Evolutionary conservation across 2,113 vertebrate species (phyloP), one percentile per base, ranked within the genome.

Genomic region (Jacana jacana): DNA sequence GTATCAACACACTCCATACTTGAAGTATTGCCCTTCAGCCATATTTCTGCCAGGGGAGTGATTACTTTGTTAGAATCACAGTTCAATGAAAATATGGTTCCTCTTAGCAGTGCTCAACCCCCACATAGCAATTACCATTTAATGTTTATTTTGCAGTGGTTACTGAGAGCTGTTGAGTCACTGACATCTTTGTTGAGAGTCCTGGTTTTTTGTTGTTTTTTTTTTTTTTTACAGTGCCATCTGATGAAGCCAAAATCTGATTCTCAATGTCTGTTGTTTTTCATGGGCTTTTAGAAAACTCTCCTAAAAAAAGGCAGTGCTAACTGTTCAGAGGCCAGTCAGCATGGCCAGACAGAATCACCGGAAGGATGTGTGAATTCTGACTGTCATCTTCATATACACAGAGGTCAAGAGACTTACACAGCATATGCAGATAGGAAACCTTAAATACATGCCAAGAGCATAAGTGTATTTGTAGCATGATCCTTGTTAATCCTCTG

Each of bases 111-210:
- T 96, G 69, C 80, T 92, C 92, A 93, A 79, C 30, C 82, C 42
- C 64, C 90, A 44, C 42, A 5, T 49, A 76, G 80, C 78, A 95
- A 84, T 96, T 92, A 76, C 86, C 49, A 48, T 13, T 65, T 87
- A 55, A 75, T 88, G 86, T 96, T 96, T 96, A 68, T 84, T 94
- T 95, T 96, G 69, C 82, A 81, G 95, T 58, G 93, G 90, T 94
- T 96, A 81, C 95, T 78, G 90, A 81, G 90, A 92, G 80, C 69
- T 94, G 80, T 95, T 96, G 95, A 93, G 86, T 96, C 95, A 96
- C 88, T 93, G 80, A 88, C 82, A 94, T 95, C 86, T 95, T 76
- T 91, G 81, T 80, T 86, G 76, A 92, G 93, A 84, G 65, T 69
- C 80, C 71, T 39, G 60, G 17, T 28, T 54, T 30, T 28, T 28